Conservation (phyloP, 2,113 vertebrate genomes). For the Chloroceryle aenea region DNA sequence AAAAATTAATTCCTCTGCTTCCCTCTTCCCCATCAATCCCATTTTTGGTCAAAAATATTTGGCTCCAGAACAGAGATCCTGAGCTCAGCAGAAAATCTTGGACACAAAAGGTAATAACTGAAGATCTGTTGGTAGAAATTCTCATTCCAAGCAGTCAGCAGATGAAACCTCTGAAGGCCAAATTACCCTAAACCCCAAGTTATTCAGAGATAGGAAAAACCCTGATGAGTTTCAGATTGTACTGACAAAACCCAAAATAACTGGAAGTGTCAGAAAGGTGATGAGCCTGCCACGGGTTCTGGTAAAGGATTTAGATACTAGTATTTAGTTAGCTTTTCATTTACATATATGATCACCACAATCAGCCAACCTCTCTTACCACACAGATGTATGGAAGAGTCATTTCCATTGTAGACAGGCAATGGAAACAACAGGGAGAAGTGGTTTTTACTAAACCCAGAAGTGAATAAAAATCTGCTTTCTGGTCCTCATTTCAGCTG, state of each 20-base stretch:
- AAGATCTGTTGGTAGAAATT: conserved; percentile 24
- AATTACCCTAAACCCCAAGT: background rate
- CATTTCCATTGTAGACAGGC: background rate
- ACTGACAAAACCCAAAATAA: background rate
- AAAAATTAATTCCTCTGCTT: conserved; percentile 7
- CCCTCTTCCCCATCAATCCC: conserved; percentile 24
- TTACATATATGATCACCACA: background rate
- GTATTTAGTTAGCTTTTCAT: background rate
- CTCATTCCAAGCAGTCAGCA: background rate
- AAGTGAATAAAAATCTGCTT: background rate
- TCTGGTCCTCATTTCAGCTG: background rate
- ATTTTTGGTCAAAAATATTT: conserved; percentile 46
- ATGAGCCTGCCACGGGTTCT: background rate
- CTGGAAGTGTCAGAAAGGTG: background rate
- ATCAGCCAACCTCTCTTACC: background rate
- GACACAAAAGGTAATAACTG: conserved; percentile 29
- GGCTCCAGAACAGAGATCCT: conserved; percentile 35
- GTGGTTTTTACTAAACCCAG: background rate
- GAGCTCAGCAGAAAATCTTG: conserved; percentile 24
- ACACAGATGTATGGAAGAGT: background rate
- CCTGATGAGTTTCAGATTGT: background rate
- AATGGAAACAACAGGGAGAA: background rate
- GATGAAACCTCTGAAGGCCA: background rate
- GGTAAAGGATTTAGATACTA: background rate
- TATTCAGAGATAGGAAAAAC: background rate